Percentiles rank a stretch among this genome's conserved stretches.
These are phyloP conservation scores for Microtus californicus DNA, from an alignment of 2,797 vertebrate species.

Conservation along the genomic window DNA sequence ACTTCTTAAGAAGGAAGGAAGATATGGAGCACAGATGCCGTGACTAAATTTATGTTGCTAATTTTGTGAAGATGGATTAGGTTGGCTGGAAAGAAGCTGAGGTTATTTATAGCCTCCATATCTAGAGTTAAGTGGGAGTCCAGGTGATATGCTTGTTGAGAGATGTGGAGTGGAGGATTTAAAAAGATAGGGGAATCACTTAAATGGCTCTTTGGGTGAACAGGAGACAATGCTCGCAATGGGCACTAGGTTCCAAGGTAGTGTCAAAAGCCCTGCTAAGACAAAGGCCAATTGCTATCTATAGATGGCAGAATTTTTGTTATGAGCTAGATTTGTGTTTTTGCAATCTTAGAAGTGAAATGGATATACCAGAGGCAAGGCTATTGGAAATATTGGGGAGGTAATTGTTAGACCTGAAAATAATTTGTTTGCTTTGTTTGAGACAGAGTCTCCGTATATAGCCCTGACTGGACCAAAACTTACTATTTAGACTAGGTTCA, in stretches of 20 bases:
- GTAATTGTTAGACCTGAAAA: neutral
- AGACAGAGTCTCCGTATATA: neutral
- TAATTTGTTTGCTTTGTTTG: neutral
- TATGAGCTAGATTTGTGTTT: neutral
- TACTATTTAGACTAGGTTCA: neutral
- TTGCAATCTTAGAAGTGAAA: neutral
- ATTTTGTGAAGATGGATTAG: neutral
- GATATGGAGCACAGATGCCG: constrained; percentile 1
- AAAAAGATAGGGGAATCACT: neutral
- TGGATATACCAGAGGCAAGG: neutral
- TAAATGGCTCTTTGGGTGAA: neutral
- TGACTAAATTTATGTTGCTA: constrained; percentile 15
- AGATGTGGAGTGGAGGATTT: neutral
- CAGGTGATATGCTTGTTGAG: neutral
- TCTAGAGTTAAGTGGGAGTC: neutral
- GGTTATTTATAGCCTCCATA: neutral
- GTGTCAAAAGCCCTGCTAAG: neutral
- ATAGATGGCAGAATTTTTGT: constrained; percentile 6
- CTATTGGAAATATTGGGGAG: constrained; percentile 34
- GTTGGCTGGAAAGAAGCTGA: neutral
- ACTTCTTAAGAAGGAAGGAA: constrained; percentile 4
- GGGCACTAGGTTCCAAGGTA: neutral
- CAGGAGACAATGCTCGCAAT: neutral
- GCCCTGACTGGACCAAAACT: neutral
- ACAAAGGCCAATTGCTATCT: neutral